Evolutionary conservation across 2,888 invertebrate genomes (phyloP), one percentile per base, ranked within the genome.

Genomic region (Eupithecia insigniata): DNA sequence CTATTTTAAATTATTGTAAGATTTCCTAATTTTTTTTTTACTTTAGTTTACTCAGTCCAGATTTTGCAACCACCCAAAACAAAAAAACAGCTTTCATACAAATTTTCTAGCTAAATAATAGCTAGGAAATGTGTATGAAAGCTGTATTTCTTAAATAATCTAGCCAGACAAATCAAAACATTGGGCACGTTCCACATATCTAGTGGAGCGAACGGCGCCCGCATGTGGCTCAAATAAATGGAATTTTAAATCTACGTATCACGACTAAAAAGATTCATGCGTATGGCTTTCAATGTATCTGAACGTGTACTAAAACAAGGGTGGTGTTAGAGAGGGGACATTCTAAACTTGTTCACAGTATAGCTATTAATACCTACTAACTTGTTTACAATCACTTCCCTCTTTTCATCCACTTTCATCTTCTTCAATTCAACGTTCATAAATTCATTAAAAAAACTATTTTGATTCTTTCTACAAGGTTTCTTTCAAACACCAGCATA

Each of bases 151-250:
- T 55, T 55, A 12, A 55, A 55, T 55, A 55, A 55, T 55, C 55
- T 43, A 68, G 66, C 60, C 61, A 65, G 34, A 64, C 62, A 65
- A 71, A 69, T 69, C 71, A 74, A 46, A 62, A 69, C 60, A 70
- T 68, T 55, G 55, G 61, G 71, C 73, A 76, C 71, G 73, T 76
- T 61, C 39, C 70, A 69, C 62, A 70, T 76, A 68, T 34, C 65
- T 51, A 67, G 22, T 7, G 65, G 36, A 65, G 10, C 43, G 64
- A 71, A 66, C 30, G 62, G 32, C 55, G 30, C 65, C 39, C 12
- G 70, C 55, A 71, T 71, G 60, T 73, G 69, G 76, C 68, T 71
- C 71, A 76, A 71, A 76, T 73, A 76, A 76, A 76, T 73, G 73
- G 68, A 76, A 76, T 73, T 76, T 73, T 73, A 76, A 73, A 75